Percentiles rank a stretch among this genome's conserved stretches.
phyloP scores from a whole-genome alignment of 2,113 vertebrate genomes.

The Notothenia rossii region DNA sequence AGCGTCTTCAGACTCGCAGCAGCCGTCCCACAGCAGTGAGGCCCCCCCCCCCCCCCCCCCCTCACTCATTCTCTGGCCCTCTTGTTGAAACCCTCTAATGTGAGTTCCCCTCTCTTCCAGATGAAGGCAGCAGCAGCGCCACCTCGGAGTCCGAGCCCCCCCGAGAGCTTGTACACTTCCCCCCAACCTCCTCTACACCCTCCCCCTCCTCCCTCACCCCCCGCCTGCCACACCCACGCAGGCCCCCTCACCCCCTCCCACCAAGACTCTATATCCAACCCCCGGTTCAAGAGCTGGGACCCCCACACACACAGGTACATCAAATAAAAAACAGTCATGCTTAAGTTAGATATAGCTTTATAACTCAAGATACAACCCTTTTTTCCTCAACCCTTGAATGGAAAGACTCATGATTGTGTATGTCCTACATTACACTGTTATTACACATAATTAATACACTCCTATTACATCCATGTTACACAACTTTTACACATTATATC shows the following conservation, averaged over 20 bases:
- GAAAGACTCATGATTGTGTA: too few species aligned
- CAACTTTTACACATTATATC: too few species aligned
- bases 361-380: too few species aligned
- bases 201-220: conserved; percentile 87
- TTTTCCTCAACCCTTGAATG: background rate
- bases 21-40: conserved; percentile 88
- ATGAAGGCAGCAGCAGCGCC: conserved; percentile 83
- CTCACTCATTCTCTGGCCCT: background rate
- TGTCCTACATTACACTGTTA: too few species aligned
- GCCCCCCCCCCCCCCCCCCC: background rate
- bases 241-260: conserved; percentile 91
- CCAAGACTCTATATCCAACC: conserved; percentile 96
- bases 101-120: conserved; percentile 66
- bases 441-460: too few species aligned
- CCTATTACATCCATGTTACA: too few species aligned
- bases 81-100: background rate
- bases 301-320: conserved; percentile 83
- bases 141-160: conserved; percentile 85
- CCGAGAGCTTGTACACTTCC: conserved; percentile 82
- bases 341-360: background rate
- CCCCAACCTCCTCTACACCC: conserved; percentile 80
- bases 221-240: conserved; percentile 89
- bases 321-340: background rate
- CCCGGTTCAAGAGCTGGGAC: conserved; percentile 93
- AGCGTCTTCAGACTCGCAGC: conserved; percentile 85